Evolutionary conservation across 2,888 invertebrate genomes (phyloP), one percentile per base, ranked within the genome.

Genomic region (Hedychridium roseum): DNA sequence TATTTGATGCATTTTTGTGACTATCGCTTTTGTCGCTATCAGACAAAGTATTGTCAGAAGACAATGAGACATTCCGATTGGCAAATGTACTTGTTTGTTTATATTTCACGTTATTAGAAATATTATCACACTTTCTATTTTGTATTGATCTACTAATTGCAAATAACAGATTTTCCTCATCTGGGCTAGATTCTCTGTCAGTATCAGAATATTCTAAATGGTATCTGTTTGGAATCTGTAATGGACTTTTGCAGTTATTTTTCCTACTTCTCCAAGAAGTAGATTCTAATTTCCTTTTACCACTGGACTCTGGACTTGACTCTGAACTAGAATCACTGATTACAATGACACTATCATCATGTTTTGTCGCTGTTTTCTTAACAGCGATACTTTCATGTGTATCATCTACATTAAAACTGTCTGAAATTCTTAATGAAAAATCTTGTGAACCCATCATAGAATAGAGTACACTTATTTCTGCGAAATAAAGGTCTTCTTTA

Each of bases 281-380:
- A 2, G 9, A 41, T 17, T 40, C 45, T 3, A 35, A 15, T 20
- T 36, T 38, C 4, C 23, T 21, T 21, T 17, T n/a, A 3, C 14
- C 2, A 17, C 1, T 0, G 16, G 2, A 3, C n/a, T 34, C 45
- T 18, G 49, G 18, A 43, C 67, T 68, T 2, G 68, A 68, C 35
- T 66, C 66, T 45, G 38, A 35, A 50, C 72, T 76, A 1, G 76
- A 71, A 34, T 78, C 76, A 43, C 73, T 76, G 28, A 78, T 74
- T 2, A 74, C 16, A 31, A 77, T 71, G 21, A 71, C 48, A 2
- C 57, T 65, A 1, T 46, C 26, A 5, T 17, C 1, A 17, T 27
- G 1, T 45, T 38, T n/a, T 15, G 15, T 43, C 18, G 18, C 17
- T 18, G 3, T 15, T 1, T 7, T 28, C 27, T 11, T 12, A 9